A percentile compares a stretch with the other conserved stretches of the same genome.
Evolutionary conservation across 2,113 vertebrate genomes (phyloP).

Genomic region (Corythaixoides concolor): DNA sequence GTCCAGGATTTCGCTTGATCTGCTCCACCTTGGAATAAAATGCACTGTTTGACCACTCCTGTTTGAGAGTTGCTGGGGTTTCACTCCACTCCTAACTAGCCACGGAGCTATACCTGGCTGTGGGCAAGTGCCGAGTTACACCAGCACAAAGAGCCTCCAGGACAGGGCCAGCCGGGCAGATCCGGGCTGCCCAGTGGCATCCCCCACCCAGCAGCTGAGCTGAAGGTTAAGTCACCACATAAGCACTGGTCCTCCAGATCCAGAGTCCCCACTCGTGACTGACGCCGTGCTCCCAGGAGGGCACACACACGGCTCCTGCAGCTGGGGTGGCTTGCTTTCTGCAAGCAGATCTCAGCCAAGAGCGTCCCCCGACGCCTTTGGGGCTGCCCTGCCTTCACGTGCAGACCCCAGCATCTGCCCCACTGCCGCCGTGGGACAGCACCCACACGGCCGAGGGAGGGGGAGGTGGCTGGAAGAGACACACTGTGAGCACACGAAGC

Average conservation of each 20-base stretch:
- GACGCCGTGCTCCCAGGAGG: neutral
- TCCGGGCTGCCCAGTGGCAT: neutral
- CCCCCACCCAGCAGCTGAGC: neutral
- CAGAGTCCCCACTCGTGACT: rapidly evolving
- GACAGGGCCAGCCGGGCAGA: neutral
- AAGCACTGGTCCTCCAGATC: neutral
- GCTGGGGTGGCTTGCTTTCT: neutral
- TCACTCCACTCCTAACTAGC: neutral
- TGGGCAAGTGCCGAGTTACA: rapidly evolving
- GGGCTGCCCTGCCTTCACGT: neutral
- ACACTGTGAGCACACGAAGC: rapidly evolving
- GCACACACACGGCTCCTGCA: neutral
- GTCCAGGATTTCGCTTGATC: neutral
- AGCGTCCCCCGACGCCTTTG: rapidly evolving
- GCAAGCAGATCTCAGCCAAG: neutral
- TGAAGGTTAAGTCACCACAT: neutral
- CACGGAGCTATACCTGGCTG: rapidly evolving
- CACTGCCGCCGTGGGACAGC: neutral
- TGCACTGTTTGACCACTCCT: neutral
- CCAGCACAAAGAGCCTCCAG: neutral
- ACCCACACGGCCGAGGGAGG: rapidly evolving
- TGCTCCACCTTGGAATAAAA: neutral
- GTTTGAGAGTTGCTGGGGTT: neutral
- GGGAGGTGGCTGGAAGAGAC: neutral
- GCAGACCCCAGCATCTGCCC: neutral